Evolutionary conservation across 1,140 invertebrate genomes (phyloP).

Genomic region (Semibalanus balanoides): DNA sequence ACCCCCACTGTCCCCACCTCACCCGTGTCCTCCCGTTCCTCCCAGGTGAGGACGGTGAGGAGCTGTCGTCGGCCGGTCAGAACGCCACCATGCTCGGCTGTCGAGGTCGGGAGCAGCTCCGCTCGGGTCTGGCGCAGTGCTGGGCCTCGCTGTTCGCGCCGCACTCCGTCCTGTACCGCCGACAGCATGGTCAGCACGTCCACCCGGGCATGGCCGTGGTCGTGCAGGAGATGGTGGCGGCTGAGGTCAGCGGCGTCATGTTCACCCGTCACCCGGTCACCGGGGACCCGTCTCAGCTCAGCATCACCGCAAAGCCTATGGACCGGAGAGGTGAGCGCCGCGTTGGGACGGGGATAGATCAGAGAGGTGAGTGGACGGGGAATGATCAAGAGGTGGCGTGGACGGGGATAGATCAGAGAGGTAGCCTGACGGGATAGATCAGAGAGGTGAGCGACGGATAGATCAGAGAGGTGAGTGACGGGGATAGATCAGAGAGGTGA

Average conservation of each 20-base stretch:
- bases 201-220: conserved; percentile 58
- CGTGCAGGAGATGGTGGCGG: conserved; percentile 55
- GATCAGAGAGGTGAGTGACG: conserved; percentile 53
- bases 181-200: conserved; percentile 49
- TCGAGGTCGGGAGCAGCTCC: conserved; percentile 34
- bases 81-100: conserved; percentile 57
- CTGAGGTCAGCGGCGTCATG: conserved; percentile 57
- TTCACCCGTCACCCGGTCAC: conserved; percentile 60
- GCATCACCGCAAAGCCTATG: conserved; percentile 65
- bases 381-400: no score
- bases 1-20: no score
- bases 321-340: conserved; percentile 49
- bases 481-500: no score
- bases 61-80: conserved; percentile 67
- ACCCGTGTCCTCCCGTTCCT: not conserved
- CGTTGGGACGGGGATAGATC: no score
- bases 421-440: no score
- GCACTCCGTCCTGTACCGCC: conserved; percentile 57
- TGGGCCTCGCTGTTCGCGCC: conserved; percentile 64
- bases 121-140: conserved; percentile 46
- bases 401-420: no score
- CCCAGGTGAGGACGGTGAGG: conserved; percentile 57
- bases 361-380: no score
- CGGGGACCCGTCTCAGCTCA: conserved; percentile 46
- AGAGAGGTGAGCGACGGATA: no score